Base-by-base conservation (phyloP, 2,797 vertebrate genomes). In the Amniataba percoides region DNA sequence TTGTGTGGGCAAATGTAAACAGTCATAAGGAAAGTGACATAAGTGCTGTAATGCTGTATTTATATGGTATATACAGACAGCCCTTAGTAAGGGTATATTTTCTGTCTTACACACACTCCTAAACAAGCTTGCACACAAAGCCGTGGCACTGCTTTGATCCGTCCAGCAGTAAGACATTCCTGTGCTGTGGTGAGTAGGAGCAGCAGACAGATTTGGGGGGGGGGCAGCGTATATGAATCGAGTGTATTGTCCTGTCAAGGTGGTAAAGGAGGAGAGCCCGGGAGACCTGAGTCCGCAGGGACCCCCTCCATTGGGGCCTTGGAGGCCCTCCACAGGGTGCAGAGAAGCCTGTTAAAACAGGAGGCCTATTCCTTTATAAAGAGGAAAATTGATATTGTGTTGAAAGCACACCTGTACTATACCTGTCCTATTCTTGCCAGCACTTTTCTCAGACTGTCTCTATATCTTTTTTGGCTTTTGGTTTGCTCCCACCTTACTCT, bases 241-340 rank as follows among this genome's bases (percentile, higher is more conserved):
- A 77, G 51, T 80, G 81, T 85, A 93, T 93, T 93, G 93, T 94
- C 78, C 64, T 80, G 66, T 78, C 27, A 48, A 80, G 81, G 81
- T 80, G 62, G 82, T 67, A 72, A 36, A 43, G 82, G 66, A 83
- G 81, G 56, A 74, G 74, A 71, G 56, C 82, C 71, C 77, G 78
- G 81, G 80, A 88, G 89, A 89, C 85, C 84, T 53, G 82, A 83
- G 83, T 71, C 87, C 69, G 72, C 48, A 31, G 85, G 82, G 83
- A 82, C 66, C 85, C 74, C 78, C 83, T 68, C 68, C 78, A 53
- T 42, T 48, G 75, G 64, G 80, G 51, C 87, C 80, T 66, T 48
- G 13, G 85, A 81, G 88, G 83, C 78, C 82, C 65, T 65, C 27
- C 13, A 34, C 31, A 75, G 82, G 84, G 81, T 68, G 84, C 82